A percentile compares a stretch with the other conserved stretches of the same genome.
Conservation (phyloP, 2,888 invertebrate genomes). For the Graphium colonna region DNA sequence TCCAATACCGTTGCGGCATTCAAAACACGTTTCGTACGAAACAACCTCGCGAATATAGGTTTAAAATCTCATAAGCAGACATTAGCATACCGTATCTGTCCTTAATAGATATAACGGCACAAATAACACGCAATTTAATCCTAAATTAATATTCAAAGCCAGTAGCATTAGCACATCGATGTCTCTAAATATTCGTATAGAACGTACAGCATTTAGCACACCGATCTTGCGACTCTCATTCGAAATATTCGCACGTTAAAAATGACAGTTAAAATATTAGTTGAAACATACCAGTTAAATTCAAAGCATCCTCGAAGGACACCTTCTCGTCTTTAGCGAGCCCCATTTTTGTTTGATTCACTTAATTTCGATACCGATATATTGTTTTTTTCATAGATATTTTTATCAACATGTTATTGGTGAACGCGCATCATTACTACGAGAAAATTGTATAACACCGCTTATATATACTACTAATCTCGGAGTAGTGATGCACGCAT, state of each 20-base stretch:
- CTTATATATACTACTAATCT: conserved; percentile 2
- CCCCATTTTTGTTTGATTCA: conserved; percentile 7
- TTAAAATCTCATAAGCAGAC: too few relatives aligned
- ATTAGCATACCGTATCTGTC: too few relatives aligned
- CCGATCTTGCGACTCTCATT: too few relatives aligned
- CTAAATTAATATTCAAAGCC: neutral
- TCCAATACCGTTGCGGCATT: too few relatives aligned
- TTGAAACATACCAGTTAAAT: conserved; percentile 18
- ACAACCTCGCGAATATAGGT: too few relatives aligned
- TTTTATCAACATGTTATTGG: neutral
- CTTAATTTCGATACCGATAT: neutral
- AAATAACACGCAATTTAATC: too few relatives aligned
- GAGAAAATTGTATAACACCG: neutral
- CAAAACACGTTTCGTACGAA: too few relatives aligned
- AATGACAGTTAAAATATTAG: neutral
- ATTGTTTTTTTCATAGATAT: neutral
- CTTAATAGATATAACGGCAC: too few relatives aligned
- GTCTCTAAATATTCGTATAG: neutral
- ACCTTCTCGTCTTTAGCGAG: conserved; percentile 7
- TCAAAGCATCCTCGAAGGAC: conserved; percentile 19
- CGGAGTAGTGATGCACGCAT: neutral
- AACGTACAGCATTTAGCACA: too few relatives aligned
- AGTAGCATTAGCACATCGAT: neutral
- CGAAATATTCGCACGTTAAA: too few relatives aligned
- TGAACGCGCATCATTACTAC: neutral